These are phyloP conservation scores for Zaprionus ghesquierei DNA, from an alignment of 1,140 invertebrate species.

Conservation along the genomic window DNA sequence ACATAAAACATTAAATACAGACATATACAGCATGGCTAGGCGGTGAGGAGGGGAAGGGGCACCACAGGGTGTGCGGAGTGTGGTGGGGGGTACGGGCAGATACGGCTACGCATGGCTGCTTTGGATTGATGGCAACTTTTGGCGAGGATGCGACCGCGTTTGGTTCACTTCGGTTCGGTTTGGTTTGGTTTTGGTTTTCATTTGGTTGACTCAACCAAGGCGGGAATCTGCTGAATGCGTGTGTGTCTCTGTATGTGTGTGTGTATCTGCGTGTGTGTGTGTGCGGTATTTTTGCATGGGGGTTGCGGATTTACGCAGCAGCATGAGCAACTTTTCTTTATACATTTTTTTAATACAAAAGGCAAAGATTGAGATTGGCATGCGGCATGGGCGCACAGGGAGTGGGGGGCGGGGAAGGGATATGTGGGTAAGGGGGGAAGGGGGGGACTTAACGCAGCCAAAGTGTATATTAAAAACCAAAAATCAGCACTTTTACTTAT, in stretches of 20 bases:
- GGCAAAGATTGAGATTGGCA: conserved; percentile 55
- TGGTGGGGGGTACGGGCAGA: conserved; percentile 2
- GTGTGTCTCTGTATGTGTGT: background rate
- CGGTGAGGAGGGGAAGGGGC: background rate
- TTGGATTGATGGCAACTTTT: conserved; percentile 73
- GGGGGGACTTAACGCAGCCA: background rate
- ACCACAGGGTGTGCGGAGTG: background rate
- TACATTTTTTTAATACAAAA: conserved; percentile 45
- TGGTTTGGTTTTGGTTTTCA: conserved; percentile 31
- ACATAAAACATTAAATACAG: conserved; percentile 82
- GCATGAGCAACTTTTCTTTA: conserved; percentile 29
- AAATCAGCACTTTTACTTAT: conserved; percentile 57
- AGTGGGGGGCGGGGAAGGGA: background rate
- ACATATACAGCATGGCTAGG: conserved; percentile 48
- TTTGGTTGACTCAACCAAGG: conserved; percentile 65
- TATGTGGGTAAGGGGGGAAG: background rate
- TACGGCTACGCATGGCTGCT: conserved; percentile 77
- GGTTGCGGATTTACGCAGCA: conserved; percentile 70
- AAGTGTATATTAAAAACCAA: conserved; percentile 39
- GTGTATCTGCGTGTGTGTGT: conserved; percentile 3
- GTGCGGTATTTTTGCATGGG: conserved; percentile 46
- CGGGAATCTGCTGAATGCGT: background rate
- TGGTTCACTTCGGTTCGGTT: conserved; percentile 42
- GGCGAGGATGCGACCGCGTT: conserved; percentile 60
- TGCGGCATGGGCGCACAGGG: background rate